These are phyloP conservation scores for Malaclemys terrapin DNA, from an alignment of 2,113 vertebrate species.

Conservation along the genomic window DNA sequence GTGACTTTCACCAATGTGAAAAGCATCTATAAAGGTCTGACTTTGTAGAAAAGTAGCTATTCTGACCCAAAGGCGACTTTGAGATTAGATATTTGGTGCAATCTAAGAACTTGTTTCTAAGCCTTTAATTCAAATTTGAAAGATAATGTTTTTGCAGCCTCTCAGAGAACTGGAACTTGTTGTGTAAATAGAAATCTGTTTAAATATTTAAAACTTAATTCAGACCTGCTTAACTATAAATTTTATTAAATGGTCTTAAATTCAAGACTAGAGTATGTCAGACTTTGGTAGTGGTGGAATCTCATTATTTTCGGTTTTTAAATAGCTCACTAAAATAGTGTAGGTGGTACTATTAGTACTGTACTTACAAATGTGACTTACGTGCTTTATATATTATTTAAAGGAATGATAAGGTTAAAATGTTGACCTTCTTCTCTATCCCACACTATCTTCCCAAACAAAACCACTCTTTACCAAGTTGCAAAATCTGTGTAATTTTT, in stretches of 20 bases:
- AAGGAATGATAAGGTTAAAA: background rate
- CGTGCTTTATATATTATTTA: background rate
- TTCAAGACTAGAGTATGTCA: background rate
- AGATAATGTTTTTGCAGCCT: background rate
- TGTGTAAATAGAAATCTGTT: background rate
- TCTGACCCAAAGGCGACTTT: background rate
- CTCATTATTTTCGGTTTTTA: background rate
- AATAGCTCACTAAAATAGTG: background rate
- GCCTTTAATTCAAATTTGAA: background rate
- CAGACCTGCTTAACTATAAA: background rate
- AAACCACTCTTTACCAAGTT: background rate
- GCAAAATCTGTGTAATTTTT: background rate
- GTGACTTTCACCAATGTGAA: rapidly evolving
- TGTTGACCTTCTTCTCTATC: background rate
- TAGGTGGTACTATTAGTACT: conserved; percentile 18
- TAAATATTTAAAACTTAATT: background rate
- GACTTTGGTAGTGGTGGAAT: background rate
- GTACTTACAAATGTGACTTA: conserved; percentile 32
- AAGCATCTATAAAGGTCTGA: rapidly evolving
- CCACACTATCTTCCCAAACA: background rate
- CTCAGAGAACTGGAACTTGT: background rate
- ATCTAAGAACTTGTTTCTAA: background rate
- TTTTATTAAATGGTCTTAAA: background rate
- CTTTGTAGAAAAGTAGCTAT: background rate
- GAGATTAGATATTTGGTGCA: background rate